Conservation (phyloP, 2,888 invertebrate species). For the Pseudoips prasinana region DNA sequence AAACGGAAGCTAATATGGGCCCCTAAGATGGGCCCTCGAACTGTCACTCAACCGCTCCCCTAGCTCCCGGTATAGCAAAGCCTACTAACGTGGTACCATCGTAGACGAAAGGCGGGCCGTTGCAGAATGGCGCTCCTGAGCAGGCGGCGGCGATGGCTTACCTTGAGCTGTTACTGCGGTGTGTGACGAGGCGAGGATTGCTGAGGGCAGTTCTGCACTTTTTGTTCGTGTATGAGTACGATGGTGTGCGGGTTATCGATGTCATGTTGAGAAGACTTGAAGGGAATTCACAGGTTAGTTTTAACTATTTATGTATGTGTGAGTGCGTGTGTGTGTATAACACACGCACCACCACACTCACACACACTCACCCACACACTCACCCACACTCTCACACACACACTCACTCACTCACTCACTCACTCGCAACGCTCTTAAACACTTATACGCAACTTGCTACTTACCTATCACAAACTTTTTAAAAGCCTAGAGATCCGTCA, state of each 20-base stretch:
- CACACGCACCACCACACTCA: no score
- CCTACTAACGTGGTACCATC: conserved; percentile 55
- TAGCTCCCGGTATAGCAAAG: conserved; percentile 23
- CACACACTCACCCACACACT: no score
- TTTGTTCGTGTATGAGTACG: conserved; percentile 91
- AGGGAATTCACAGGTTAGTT: conserved; percentile 85
- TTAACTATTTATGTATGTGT: no score
- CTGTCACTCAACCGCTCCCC: conserved; percentile 55
- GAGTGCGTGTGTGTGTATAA: no score
- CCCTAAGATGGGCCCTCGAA: conserved; percentile 6
- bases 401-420: no score
- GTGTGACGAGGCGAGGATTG: conserved; percentile 92
- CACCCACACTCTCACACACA: no score
- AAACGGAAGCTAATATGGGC: no score
- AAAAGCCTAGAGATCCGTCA: no score
- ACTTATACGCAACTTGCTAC: no score
- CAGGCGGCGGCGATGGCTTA: conserved; percentile 96
- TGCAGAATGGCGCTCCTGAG: conserved; percentile 93
- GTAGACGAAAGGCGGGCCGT: conserved; percentile 73
- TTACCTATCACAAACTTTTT: no score
- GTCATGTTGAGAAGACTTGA: conserved; percentile 90
- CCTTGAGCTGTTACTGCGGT: conserved; percentile 93
- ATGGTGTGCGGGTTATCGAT: conserved; percentile 91
- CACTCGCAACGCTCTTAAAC: no score
- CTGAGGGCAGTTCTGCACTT: conserved; percentile 92